phyloP scores from a whole-genome alignment of 1,140 invertebrate genomes.

The Apis dorsata region DNA sequence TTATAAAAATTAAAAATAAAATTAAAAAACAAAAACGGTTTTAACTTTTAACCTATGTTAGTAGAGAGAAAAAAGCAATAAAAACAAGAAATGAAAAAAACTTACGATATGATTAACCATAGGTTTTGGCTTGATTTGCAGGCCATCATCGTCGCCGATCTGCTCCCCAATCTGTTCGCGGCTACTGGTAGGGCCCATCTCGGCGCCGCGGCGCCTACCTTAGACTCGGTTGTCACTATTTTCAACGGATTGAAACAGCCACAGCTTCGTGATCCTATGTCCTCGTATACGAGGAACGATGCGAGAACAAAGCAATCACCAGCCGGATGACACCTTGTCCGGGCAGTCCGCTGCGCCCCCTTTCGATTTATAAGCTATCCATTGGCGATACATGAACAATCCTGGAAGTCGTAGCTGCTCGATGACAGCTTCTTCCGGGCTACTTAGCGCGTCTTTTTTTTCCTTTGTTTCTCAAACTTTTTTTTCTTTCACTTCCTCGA shows the following conservation, averaged over 20 bases:
- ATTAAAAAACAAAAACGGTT: not conserved
- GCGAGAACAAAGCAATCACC: slow-evolving; percentile 28
- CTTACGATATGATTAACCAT: slow-evolving; percentile 70
- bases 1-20: not conserved
- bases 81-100: slow-evolving; percentile 26
- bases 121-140: slow-evolving; percentile 72
- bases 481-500: slow-evolving; percentile 7
- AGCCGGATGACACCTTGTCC: slow-evolving; percentile 34
- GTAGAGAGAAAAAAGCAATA: too few relatives aligned
- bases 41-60: not conserved
- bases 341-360: slow-evolving; percentile 44
- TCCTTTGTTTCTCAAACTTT: too few relatives aligned
- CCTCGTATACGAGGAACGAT: slow-evolving; percentile 30
- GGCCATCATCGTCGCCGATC: slow-evolving; percentile 75
- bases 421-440: slow-evolving; percentile 42
- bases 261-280: slow-evolving; percentile 16
- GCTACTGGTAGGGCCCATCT: slow-evolving; percentile 77
- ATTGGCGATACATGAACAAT: slow-evolving; percentile 44
- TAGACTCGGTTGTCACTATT: slow-evolving; percentile 24
- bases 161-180: slow-evolving; percentile 76
- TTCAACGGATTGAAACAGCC: slow-evolving; percentile 34
- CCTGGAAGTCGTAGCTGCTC: slow-evolving; percentile 66
- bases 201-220: slow-evolving; percentile 61
- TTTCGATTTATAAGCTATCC: slow-evolving; percentile 38
- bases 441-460: not conserved